Conservation (phyloP, 2,113 vertebrate species). For the Pachypanchax playfairii region DNA sequence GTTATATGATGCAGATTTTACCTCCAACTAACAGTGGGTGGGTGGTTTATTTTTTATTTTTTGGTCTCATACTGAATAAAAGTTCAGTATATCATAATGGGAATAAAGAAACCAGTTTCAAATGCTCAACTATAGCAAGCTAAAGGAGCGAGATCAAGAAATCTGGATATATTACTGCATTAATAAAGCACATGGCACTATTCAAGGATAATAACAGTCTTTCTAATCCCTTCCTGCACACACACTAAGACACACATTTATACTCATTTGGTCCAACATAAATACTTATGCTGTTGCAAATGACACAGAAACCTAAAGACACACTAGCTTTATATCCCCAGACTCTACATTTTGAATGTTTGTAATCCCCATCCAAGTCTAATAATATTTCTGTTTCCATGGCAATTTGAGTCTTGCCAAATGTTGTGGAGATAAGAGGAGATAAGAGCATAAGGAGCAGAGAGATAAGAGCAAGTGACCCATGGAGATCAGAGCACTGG, state of each 20-base stretch:
- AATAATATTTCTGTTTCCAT: constrained; percentile 78
- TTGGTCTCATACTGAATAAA: not conserved
- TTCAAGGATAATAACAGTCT: constrained; percentile 33
- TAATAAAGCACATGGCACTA: constrained; percentile 22
- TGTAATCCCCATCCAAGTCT: constrained; percentile 70
- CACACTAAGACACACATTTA: constrained; percentile 19
- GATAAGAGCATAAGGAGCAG: constrained; percentile 73
- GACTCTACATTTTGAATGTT: constrained; percentile 47
- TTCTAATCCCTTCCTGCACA: constrained; percentile 21
- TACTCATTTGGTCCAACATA: constrained; percentile 30
- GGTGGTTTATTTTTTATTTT: not conserved
- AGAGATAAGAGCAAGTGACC: constrained; percentile 74
- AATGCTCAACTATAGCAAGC: not conserved
- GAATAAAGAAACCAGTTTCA: constrained; percentile 17
- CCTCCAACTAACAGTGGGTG: not conserved
- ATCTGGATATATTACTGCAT: constrained; percentile 25
- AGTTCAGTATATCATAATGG: not conserved
- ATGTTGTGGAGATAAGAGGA: constrained; percentile 67
- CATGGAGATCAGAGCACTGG: constrained; percentile 62
- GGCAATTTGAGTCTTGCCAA: constrained; percentile 64
- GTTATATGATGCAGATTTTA: constrained; percentile 7
- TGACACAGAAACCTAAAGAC: constrained; percentile 73
- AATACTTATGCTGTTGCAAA: constrained; percentile 41
- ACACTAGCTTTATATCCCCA: constrained; percentile 60
- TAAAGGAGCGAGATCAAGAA: constrained; percentile 22